These are phyloP conservation scores for Stenodema calcarata DNA, from an alignment of 2,888 invertebrate genomes.

Conservation along the genomic window DNA sequence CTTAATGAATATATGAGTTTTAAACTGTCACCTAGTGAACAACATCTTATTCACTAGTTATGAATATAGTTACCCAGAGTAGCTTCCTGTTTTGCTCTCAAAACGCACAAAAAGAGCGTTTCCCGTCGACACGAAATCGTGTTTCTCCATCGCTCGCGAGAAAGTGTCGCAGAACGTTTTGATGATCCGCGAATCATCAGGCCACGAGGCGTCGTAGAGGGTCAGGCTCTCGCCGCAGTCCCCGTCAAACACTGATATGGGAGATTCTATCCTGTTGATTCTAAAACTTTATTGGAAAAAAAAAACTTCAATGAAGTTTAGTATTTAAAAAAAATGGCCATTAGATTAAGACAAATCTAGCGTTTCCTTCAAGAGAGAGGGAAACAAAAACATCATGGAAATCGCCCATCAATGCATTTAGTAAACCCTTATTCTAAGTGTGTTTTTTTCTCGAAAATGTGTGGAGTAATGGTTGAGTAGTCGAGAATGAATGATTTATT, in stretches of 20 bases:
- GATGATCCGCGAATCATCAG: slow-evolving; percentile 88
- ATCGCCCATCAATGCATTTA: too few species aligned
- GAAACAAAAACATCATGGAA: too few species aligned
- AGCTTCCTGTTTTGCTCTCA: slow-evolving; percentile 90
- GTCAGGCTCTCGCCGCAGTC: slow-evolving; percentile 91
- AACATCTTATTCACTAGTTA: too few species aligned
- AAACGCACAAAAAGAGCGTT: slow-evolving; percentile 87
- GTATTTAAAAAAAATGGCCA: too few species aligned
- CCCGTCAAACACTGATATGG: slow-evolving; percentile 83
- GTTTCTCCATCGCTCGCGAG: slow-evolving; percentile 90
- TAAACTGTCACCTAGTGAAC: too few species aligned
- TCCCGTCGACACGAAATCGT: slow-evolving; percentile 88
- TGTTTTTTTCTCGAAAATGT: too few species aligned
- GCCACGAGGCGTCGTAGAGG: slow-evolving; percentile 85
- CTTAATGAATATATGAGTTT: too few species aligned
- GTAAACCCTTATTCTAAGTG: too few species aligned
- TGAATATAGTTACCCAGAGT: slow-evolving; percentile 72
- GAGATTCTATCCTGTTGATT: slow-evolving; percentile 87
- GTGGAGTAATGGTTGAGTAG: too few species aligned
- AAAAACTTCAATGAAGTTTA: background rate
- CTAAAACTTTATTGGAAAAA: slow-evolving; percentile 70
- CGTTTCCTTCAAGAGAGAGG: too few species aligned
- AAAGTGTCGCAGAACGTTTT: slow-evolving; percentile 95
- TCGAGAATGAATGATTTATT: too few species aligned
- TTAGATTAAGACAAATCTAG: too few species aligned